A percentile compares a stretch with the other conserved stretches of the same genome.
These are phyloP conservation scores for Proteles cristata DNA, from an alignment of 2,113 vertebrate species.

Conservation along the genomic window DNA sequence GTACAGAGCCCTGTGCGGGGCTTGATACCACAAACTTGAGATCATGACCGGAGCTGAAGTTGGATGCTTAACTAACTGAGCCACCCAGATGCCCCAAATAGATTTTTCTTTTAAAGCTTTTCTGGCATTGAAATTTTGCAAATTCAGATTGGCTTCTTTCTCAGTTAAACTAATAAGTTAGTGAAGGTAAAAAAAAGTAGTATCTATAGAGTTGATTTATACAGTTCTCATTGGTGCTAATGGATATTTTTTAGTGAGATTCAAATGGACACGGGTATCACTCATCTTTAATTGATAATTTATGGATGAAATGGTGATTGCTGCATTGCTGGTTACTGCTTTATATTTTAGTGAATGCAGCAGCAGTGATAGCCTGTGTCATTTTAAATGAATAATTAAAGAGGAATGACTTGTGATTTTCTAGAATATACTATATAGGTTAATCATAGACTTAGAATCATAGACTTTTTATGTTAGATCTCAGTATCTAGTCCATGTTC, in stretches of 20 bases:
- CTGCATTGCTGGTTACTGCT: background rate
- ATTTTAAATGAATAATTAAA: constrained; percentile 56
- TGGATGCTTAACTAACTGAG: too few species aligned
- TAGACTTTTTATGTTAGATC: constrained; percentile 25
- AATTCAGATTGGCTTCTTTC: background rate
- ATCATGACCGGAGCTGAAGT: too few species aligned
- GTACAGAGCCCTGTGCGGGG: too few species aligned
- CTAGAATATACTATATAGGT: background rate
- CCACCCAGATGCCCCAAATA: background rate
- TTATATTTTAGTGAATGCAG: constrained; percentile 42
- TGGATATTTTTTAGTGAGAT: constrained; percentile 24
- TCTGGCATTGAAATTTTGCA: constrained; percentile 2
- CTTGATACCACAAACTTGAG: too few species aligned
- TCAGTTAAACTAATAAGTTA: constrained; percentile 14
- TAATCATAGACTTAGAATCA: constrained; percentile 19
- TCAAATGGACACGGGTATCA: background rate
- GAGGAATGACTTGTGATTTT: constrained; percentile 55
- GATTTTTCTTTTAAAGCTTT: constrained; percentile 52
- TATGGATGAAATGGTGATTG: constrained; percentile 20
- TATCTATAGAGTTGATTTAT: background rate
- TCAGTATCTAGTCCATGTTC: background rate
- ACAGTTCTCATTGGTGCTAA: background rate
- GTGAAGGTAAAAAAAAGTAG: background rate
- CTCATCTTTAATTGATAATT: constrained; percentile 21
- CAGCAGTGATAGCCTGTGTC: background rate